These are phyloP conservation scores for Drosophila quinaria DNA, from an alignment of 2,888 invertebrate species.

Conservation along the genomic window DNA sequence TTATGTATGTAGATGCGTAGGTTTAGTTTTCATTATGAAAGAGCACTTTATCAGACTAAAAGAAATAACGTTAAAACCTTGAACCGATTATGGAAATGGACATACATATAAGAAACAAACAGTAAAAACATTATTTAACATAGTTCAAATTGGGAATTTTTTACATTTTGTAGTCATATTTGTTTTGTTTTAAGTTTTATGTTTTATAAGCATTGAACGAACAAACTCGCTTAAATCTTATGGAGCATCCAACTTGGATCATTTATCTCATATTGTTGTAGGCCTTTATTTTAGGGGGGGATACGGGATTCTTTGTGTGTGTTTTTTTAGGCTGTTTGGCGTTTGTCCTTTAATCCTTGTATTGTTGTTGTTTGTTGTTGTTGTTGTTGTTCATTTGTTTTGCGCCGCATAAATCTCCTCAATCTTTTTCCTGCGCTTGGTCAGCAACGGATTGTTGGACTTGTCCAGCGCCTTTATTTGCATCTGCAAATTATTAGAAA, in stretches of 20 bases:
- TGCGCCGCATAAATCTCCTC: constrained; percentile 71
- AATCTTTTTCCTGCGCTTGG: constrained; percentile 90
- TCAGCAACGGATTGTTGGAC: constrained; percentile 96
- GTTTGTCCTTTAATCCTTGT: constrained; percentile 44
- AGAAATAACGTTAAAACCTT: constrained; percentile 69
- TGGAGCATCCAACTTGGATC: constrained; percentile 7
- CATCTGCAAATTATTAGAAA: constrained; percentile 86
- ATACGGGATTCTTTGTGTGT: neutral
- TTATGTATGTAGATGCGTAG: constrained; percentile 22
- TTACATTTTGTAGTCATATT: neutral
- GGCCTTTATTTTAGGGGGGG: neutral
- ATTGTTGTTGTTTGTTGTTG: constrained; percentile 7
- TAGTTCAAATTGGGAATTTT: constrained; percentile 22
- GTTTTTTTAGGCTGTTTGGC: constrained; percentile 18
- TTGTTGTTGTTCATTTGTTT: constrained; percentile 41
- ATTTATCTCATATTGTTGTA: constrained; percentile 8
- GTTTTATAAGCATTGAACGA: constrained; percentile 8
- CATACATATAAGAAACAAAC: constrained; percentile 32
- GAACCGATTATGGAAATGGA: constrained; percentile 40
- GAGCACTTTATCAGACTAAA: constrained; percentile 61
- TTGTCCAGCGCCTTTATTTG: constrained; percentile 97
- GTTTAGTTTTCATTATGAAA: constrained; percentile 55
- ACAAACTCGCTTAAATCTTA: constrained; percentile 11
- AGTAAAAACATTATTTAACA: constrained; percentile 36
- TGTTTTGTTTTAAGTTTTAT: neutral